Evolutionary conservation across 2,888 invertebrate species (phyloP), one percentile per base, ranked within the genome.

Genomic region (Epinotia brunnichana): DNA sequence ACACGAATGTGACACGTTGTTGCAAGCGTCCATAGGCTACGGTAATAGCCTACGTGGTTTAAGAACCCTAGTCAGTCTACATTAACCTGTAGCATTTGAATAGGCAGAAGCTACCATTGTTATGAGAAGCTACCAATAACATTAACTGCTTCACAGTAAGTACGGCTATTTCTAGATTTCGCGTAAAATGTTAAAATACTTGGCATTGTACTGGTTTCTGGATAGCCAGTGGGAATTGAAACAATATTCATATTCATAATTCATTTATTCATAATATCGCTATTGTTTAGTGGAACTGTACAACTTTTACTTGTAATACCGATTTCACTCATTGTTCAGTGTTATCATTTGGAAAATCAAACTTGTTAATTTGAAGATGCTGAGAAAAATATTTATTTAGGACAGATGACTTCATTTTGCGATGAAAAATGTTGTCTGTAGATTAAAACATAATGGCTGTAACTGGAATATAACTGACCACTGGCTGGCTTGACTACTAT

Each of bases 301-400:
- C n/a, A n/a, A 67, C 67, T 72, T 72, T 72, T 62, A 72, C 60
- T n/a, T 67, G 39, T 35, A 48, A 17, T 35, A 57, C n/a, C 24
- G 19, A 56, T 53, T 67, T 71, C 67, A 35, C 67, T 56, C 72
- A 51, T 63, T 70, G 62, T 62, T 24, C 44, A 2, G 19, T 24
- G 11, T 69, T 69, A 69, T 69, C 60, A n/a, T 19, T 53, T 4
- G 39, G 39, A 68, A 48, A 66, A 48, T 48, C 35, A n/a, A 19
- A 51, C 21, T 61, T n/a, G 11, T 48, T 57, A 74, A 48, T n/a
- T n/a, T 5, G 48, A n/a, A n/a, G 48, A n/a, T 48, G 15, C 48
- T 5, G 4, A 15, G 48, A n/a, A 15, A 13, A 48, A 39, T 60
- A 19, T 19, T 59, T 59, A 24, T 13, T 15, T 13, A 15, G 24